Percentiles rank a stretch among this genome's conserved stretches.
phyloP scores from a whole-genome alignment of 2,888 invertebrate species.

The Lucinisca nassula region DNA sequence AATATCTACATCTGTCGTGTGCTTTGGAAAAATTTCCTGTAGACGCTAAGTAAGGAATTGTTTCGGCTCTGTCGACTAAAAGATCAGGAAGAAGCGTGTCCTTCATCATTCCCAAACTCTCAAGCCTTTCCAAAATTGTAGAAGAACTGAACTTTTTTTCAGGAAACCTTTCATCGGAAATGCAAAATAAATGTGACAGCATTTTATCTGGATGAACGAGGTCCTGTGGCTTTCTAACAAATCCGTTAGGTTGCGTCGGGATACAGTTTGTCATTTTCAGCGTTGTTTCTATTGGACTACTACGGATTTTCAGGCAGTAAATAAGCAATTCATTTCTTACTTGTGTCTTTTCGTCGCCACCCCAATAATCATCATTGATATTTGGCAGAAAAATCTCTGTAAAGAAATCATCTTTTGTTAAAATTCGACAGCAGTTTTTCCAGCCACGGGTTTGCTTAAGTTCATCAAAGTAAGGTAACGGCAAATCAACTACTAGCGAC shows the following conservation, averaged over 20 bases:
- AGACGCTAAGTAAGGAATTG: not conserved
- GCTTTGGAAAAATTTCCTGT: not conserved
- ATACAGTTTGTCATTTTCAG: slow-evolving; percentile 54
- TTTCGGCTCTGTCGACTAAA: not conserved
- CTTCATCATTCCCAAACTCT: not conserved
- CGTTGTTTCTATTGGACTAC: not conserved
- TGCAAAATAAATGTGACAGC: not conserved
- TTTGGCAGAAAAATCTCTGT: slow-evolving; percentile 60
- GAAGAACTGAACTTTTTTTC: not conserved
- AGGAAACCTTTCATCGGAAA: not conserved
- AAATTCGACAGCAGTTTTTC: slow-evolving; percentile 20
- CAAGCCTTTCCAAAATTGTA: not conserved
- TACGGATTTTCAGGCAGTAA: not conserved
- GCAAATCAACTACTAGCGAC: slow-evolving; percentile 44
- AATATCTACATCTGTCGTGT: not conserved
- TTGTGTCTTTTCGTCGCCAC: not conserved
- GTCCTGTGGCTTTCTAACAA: slow-evolving; percentile 29
- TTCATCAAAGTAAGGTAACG: slow-evolving; percentile 4
- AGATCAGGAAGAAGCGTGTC: not conserved
- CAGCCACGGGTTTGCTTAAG: slow-evolving; percentile 3
- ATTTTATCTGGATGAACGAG: slow-evolving; percentile 14
- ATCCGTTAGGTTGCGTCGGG: slow-evolving; percentile 39
- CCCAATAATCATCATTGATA: slow-evolving; percentile 18
- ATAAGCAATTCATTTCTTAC: slow-evolving; percentile 13
- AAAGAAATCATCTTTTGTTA: slow-evolving; percentile 55